Conservation (phyloP, 2,888 invertebrate species). For the Galeruca laticollis region DNA sequence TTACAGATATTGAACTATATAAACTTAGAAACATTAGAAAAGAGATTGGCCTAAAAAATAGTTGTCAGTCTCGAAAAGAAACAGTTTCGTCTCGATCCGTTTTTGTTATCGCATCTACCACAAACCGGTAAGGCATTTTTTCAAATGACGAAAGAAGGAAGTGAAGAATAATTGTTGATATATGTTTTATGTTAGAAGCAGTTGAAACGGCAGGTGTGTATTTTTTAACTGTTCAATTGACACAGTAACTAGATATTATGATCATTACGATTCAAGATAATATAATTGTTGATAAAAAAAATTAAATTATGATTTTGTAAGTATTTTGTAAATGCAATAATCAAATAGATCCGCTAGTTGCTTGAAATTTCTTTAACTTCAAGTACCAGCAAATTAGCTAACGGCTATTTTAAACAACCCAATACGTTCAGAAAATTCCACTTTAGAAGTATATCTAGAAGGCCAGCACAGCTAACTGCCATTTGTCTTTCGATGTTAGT, state of each 20-base stretch:
- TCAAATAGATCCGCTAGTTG: background rate
- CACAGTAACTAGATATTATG: background rate
- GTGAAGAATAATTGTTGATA: background rate
- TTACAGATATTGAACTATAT: too few species aligned
- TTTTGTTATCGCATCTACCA: background rate
- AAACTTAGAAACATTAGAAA: background rate
- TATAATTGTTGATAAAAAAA: background rate
- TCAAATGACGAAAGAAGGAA: conserved; percentile 4
- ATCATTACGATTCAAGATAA: background rate
- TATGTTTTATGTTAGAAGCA: background rate
- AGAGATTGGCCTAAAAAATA: conserved; percentile 1
- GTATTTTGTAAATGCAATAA: background rate
- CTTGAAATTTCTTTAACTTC: conserved; percentile 11
- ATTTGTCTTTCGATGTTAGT: conserved; percentile 21
- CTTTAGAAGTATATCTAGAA: conserved; percentile 17
- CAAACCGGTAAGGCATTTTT: background rate
- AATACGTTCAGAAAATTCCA: conserved; percentile 20
- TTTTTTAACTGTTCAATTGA: background rate
- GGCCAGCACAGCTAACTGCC: conserved; percentile 15
- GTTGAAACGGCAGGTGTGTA: background rate
- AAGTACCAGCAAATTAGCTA: conserved; percentile 13
- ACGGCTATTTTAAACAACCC: conserved; percentile 14
- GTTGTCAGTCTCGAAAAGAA: background rate
- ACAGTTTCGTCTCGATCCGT: background rate
- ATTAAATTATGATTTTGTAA: background rate